Percentiles rank a stretch among this genome's conserved stretches.
These are phyloP conservation scores for Paracyclopina nana DNA, from an alignment of 1,140 invertebrate genomes.

Conservation along the genomic window DNA sequence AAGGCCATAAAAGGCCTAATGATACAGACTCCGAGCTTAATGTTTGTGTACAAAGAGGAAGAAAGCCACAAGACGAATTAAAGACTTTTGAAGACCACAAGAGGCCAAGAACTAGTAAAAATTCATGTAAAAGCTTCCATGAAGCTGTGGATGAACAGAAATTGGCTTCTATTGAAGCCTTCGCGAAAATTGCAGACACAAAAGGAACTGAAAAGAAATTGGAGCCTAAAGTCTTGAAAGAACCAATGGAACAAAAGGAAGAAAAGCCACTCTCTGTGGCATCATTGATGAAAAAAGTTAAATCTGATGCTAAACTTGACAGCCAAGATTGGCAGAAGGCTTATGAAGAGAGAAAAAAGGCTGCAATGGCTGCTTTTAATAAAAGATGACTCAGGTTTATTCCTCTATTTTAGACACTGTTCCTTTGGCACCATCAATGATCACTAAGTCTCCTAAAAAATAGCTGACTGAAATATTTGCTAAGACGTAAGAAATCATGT, in stretches of 20 bases:
- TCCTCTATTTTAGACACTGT: no score
- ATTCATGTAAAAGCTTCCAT: not conserved
- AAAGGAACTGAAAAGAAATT: not conserved
- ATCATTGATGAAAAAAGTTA: not conserved
- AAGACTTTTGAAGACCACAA: no score
- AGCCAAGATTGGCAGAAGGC: not conserved
- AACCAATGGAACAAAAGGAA: not conserved
- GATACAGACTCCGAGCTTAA: no score
- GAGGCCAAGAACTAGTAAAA: not conserved
- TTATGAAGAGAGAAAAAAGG: not conserved
- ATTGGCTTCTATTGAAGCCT: not conserved
- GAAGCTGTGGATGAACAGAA: not conserved
- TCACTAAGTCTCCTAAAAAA: no score
- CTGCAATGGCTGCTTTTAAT: no score
- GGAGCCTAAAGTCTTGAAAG: not conserved
- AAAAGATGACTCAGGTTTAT: no score
- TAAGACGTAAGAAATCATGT: no score
- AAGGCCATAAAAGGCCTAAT: no score
- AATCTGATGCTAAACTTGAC: not conserved
- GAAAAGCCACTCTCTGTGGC: not conserved
- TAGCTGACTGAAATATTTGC: no score
- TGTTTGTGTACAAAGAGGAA: no score
- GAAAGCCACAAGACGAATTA: no score
- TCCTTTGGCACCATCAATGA: no score
- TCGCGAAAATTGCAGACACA: not conserved